Evolutionary conservation across 1,140 invertebrate species (phyloP).

Genomic region (Aphelenchoides avenae): DNA sequence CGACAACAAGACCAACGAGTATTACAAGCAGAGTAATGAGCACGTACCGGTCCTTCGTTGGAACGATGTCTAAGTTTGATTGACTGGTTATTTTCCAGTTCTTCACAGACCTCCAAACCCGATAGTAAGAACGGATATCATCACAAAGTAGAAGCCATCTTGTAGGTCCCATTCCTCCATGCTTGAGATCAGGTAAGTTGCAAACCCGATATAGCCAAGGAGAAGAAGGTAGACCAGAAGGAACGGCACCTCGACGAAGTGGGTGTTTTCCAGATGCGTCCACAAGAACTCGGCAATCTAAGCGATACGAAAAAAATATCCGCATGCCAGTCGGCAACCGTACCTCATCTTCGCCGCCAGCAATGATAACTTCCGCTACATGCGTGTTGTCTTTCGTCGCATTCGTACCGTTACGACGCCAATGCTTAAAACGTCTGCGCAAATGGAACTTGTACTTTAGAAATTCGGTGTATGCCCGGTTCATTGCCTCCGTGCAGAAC

Average conservation of each 20-base stretch:
- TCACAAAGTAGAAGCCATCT: slow-evolving; percentile 57
- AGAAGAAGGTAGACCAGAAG: slow-evolving; percentile 46
- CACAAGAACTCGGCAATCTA: slow-evolving; percentile 58
- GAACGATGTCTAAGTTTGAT: slow-evolving; percentile 55
- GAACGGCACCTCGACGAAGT: slow-evolving; percentile 57
- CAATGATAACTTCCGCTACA: not conserved
- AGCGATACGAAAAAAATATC: no score
- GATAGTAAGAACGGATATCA: slow-evolving; percentile 55
- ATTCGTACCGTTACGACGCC: slow-evolving; percentile 28
- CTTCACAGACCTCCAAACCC: slow-evolving; percentile 50
- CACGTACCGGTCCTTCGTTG: slow-evolving; percentile 49
- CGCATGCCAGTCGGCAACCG: no score
- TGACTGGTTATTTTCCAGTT: not conserved
- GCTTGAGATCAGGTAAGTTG: slow-evolving; percentile 48
- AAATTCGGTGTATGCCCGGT: slow-evolving; percentile 54
- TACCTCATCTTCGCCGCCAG: no score
- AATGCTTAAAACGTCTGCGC: slow-evolving; percentile 35
- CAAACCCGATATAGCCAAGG: slow-evolving; percentile 42
- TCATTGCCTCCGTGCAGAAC: slow-evolving; percentile 57
- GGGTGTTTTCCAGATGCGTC: slow-evolving; percentile 57
- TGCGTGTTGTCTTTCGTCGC: slow-evolving; percentile 7
- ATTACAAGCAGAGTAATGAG: slow-evolving; percentile 44
- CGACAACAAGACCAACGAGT: slow-evolving; percentile 48
- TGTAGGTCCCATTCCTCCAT: slow-evolving; percentile 43
- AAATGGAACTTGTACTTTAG: slow-evolving; percentile 52